Evolutionary conservation across 2,888 invertebrate genomes (phyloP).

Genomic region (Globia sparganii): DNA sequence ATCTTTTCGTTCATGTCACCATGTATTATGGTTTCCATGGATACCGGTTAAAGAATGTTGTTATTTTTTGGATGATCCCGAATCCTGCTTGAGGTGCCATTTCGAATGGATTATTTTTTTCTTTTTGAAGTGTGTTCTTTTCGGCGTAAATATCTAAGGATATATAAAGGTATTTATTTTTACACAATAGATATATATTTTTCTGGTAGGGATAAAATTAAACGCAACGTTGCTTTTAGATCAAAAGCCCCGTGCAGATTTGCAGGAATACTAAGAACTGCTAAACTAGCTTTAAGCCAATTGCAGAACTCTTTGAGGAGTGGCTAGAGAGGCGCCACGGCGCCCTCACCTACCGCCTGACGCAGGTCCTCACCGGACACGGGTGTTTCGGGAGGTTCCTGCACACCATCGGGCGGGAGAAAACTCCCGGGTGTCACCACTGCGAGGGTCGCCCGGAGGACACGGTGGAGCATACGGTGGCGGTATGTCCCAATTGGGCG

Average conservation of each 20-base stretch:
- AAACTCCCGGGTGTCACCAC: too few relatives aligned
- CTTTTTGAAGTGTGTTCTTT: conserved; percentile 7
- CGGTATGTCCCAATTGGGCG: too few relatives aligned
- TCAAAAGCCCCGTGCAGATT: background rate
- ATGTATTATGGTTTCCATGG: conserved; percentile 42
- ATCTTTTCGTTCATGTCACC: conserved; percentile 54
- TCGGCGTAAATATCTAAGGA: background rate
- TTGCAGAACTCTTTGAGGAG: too few relatives aligned
- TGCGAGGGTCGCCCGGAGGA: too few relatives aligned
- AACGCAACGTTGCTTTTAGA: background rate
- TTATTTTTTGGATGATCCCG: conserved; percentile 27
- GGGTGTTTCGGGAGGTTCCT: too few relatives aligned
- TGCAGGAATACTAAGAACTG: background rate
- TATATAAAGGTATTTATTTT: background rate
- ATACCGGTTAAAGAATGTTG: conserved; percentile 31
- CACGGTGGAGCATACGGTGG: too few relatives aligned
- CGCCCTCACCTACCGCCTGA: too few relatives aligned
- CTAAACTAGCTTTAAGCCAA: background rate
- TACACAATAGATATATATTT: background rate
- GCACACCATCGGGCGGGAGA: too few relatives aligned
- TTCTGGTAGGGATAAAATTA: background rate
- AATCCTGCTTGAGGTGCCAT: conserved; percentile 11
- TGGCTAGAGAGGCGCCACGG: too few relatives aligned
- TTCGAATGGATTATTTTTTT: background rate
- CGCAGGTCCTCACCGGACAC: too few relatives aligned